Base-by-base conservation (phyloP, 2,797 vertebrate genomes). In the Myotis vivesi region DNA sequence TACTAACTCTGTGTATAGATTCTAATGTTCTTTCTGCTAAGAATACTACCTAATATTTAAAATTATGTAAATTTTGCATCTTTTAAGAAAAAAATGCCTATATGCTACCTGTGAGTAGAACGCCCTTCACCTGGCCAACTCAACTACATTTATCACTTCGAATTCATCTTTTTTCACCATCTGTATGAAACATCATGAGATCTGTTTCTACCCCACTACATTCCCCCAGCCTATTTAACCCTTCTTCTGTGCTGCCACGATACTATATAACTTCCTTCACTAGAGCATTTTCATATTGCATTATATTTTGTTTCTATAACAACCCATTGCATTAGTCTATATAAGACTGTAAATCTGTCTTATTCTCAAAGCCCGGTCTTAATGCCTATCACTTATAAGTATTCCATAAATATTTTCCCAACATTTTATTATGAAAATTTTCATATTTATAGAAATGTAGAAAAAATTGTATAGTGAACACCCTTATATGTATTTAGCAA, bases 351-450 rank as follows among this genome's bases (percentile, higher is more conserved):
- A 84, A 76, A 51, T 84, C 19, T 84, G 1, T 85, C 55, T 93
- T 81, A 72, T 59, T 89, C 76, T 92, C 36, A 77, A 59, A 88
- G 10, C 33, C 77, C 51, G 92, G 46, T 72, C 36, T 86, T 94
- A 82, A 55, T 92, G 30, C 28, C 28, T 94, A 8, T 75, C 49
- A 72, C 80, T 49, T 85, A 38, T 91, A 89, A 83, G 5, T 85
- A 89, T 62, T 83, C 16, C 41, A 8, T 85, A 75, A 92, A 28
- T 75, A 85, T 81, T 95, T 87, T 51, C 3, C 41, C 77, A 91
- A 71, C 15, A 90, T 91, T 92, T 95, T 91, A 79, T 80, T 49
- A 72, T 46, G 41, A 76, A 91, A 89, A 53, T 44, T 71, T 93
- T 72, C 51, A 72, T 68, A 83, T 75, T 80, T 95, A 75, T 7